A percentile compares a stretch with the other conserved stretches of the same genome.
These are phyloP conservation scores for Junco hyemalis DNA, from an alignment of 2,113 vertebrate species.

Conservation along the genomic window DNA sequence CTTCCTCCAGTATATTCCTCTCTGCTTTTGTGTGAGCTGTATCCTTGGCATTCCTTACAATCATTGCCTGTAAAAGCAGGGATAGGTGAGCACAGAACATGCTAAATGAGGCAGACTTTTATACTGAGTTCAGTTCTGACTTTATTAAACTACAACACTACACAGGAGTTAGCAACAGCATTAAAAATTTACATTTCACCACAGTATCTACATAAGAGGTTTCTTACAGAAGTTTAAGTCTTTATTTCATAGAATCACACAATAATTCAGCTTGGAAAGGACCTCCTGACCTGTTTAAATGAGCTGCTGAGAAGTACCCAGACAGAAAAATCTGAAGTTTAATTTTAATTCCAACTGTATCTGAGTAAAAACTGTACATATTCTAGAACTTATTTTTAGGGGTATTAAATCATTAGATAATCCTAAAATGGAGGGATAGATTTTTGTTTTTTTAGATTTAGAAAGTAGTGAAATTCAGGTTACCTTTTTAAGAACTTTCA, in stretches of 20 bases:
- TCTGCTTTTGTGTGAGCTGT: slow-evolving; percentile 98
- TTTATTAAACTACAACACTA: not conserved
- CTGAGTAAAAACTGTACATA: not conserved
- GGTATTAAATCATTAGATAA: not conserved
- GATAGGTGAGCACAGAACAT: slow-evolving; percentile 23
- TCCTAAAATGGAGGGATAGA: not conserved
- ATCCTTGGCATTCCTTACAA: slow-evolving; percentile 97
- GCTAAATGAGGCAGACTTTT: not conserved
- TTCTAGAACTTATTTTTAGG: not conserved
- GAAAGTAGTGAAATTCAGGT: not conserved
- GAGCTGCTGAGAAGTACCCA: not conserved
- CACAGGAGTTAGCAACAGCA: not conserved
- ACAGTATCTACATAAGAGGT: not conserved
- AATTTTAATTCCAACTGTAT: not conserved
- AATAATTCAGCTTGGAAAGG: not conserved
- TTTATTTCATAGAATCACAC: not conserved
- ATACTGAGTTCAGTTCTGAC: not conserved
- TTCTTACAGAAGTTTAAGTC: not conserved
- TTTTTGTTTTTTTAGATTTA: not conserved
- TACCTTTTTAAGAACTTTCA: slow-evolving; percentile 99
- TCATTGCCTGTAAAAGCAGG: slow-evolving; percentile 88
- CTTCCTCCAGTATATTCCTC: slow-evolving; percentile 95
- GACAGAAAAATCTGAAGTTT: not conserved
- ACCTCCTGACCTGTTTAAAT: not conserved
- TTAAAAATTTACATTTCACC: not conserved